Conservation (phyloP, 2,888 invertebrate genomes). For the Strigamia transsilvanica region DNA sequence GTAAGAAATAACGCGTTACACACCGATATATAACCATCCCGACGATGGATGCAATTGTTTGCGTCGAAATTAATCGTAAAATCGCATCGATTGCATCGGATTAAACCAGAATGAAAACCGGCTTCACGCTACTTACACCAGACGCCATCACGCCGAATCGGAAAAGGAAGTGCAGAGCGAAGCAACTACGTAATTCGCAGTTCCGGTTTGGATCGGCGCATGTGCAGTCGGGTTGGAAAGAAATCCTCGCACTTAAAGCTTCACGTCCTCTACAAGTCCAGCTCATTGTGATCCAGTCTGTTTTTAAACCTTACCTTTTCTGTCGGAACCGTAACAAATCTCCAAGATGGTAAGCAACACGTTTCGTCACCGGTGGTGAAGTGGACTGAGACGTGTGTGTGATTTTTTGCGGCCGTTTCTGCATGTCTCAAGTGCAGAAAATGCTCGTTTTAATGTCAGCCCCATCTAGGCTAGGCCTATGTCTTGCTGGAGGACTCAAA, state of each 20-base stretch:
- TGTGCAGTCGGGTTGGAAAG: not conserved
- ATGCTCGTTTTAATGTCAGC: conserved; percentile 12
- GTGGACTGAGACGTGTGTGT: not conserved
- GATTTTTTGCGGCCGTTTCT: not conserved
- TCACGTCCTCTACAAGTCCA: conserved; percentile 21
- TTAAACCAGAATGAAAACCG: not conserved
- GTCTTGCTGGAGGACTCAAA: not conserved
- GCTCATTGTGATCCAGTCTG: conserved; percentile 20
- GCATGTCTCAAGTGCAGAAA: not conserved
- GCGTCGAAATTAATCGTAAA: not conserved
- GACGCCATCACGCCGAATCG: conserved; percentile 19
- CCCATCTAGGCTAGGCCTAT: conserved; percentile 11
- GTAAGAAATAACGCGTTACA: conserved; percentile 21
- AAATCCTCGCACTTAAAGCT: conserved; percentile 8
- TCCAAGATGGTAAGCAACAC: conserved; percentile 10
- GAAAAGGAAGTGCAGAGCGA: not conserved
- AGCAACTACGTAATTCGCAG: not conserved
- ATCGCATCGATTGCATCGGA: not conserved
- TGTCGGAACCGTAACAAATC: conserved; percentile 15
- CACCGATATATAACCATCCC: not conserved
- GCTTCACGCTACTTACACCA: not conserved
- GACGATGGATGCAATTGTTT: not conserved
- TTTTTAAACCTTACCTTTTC: conserved; percentile 22
- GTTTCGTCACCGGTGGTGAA: not conserved
- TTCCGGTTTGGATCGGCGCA: not conserved